Conservation (phyloP, 2,113 vertebrate genomes). For the Leucosticte australis region DNA sequence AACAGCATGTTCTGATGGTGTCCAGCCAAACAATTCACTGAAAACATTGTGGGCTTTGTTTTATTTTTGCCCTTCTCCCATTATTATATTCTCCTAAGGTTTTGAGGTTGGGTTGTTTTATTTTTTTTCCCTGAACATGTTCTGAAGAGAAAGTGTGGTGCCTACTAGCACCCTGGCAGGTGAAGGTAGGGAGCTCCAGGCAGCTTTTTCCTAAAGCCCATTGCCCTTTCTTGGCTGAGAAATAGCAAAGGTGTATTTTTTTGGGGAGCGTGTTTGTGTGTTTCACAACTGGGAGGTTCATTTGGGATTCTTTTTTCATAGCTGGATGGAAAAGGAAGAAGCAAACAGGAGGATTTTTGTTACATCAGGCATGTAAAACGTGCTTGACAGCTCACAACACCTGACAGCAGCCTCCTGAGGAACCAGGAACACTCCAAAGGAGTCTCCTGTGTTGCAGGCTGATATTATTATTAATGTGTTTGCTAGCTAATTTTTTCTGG, state of each 20-base stretch:
- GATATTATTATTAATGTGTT: background rate
- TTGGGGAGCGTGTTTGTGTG: background rate
- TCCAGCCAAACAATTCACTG: background rate
- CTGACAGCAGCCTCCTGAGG: background rate
- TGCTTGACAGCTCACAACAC: background rate
- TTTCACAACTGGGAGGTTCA: background rate
- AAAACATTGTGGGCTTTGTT: background rate
- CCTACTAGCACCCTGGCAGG: background rate
- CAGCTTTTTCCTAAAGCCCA: background rate
- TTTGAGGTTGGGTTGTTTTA: background rate
- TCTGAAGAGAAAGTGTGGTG: background rate
- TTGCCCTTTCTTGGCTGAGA: background rate
- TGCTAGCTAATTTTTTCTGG: background rate
- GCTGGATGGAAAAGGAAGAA: background rate
- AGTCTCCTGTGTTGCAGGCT: background rate
- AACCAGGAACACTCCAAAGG: background rate
- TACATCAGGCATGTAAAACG: background rate
- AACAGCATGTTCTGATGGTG: background rate
- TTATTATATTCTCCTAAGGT: background rate
- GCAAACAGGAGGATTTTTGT: background rate
- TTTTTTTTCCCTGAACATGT: fast-evolving
- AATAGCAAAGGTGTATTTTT: background rate
- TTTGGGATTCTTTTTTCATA: background rate
- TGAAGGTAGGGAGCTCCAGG: background rate
- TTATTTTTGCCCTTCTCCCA: background rate